Evolutionary conservation across 2,888 invertebrate species (phyloP).

Genomic region (Stegana nigrithorax): DNA sequence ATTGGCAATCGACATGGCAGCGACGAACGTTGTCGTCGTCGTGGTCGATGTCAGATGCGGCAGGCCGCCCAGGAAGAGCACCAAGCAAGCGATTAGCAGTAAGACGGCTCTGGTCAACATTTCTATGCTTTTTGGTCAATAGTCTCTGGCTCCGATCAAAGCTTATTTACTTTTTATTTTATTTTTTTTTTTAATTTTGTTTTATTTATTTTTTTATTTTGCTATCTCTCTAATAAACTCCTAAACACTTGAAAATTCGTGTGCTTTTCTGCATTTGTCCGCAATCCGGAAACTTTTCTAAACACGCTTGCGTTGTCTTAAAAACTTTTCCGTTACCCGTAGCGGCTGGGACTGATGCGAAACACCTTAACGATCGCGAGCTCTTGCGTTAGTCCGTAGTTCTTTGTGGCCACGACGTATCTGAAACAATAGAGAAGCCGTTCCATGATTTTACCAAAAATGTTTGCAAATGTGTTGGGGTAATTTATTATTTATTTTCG

Average conservation of each 20-base stretch:
- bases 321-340: no score
- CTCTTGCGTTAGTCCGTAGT: background rate
- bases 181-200: background rate
- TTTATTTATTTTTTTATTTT: background rate
- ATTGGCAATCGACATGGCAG: slow-evolving; percentile 65
- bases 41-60: slow-evolving; percentile 54
- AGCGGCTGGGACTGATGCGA: no score
- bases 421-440: background rate
- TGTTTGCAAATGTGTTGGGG: background rate
- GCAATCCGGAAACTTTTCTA: no score
- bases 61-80: slow-evolving; percentile 49
- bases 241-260: no score
- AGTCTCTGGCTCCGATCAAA: no score
- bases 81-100: slow-evolving; percentile 46
- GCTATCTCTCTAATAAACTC: background rate
- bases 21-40: slow-evolving; percentile 57
- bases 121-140: no score
- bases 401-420: background rate
- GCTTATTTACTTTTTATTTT: no score
- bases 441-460: background rate
- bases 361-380: no score
- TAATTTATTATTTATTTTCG: no score
- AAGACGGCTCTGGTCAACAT: slow-evolving; percentile 46
- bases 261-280: no score
- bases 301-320: no score